These are phyloP conservation scores for Clarias gariepinus DNA, from an alignment of 2,113 vertebrate species.

Conservation along the genomic window DNA sequence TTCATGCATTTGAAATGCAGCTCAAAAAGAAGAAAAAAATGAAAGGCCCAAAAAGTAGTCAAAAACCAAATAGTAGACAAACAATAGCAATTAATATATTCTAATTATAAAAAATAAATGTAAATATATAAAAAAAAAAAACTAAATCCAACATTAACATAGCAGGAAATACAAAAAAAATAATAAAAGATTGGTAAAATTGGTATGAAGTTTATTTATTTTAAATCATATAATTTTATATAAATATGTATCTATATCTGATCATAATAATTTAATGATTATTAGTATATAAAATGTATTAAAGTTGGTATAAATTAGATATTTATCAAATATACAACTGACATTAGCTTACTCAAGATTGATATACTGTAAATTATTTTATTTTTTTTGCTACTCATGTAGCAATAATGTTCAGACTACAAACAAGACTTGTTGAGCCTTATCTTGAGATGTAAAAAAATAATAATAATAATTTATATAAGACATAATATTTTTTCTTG, in stretches of 20 bases:
- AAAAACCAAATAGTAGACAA: not conserved
- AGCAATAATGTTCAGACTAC: too few species aligned
- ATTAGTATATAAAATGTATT: too few species aligned
- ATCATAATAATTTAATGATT: not conserved
- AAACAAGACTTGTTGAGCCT: too few species aligned
- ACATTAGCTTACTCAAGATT: too few species aligned
- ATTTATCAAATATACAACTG: too few species aligned
- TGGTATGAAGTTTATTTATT: not conserved
- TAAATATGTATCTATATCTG: not conserved
- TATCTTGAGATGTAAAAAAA: too few species aligned
- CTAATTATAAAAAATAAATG: not conserved
- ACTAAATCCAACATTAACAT: not conserved
- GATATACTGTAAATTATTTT: too few species aligned
- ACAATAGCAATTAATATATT: not conserved
- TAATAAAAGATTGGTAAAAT: not conserved
- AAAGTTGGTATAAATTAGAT: too few species aligned
- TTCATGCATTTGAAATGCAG: not conserved
- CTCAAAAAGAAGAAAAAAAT: not conserved
- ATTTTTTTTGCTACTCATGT: too few species aligned
- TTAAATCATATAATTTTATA: not conserved
- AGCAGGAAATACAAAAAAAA: not conserved
- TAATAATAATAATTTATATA: too few species aligned
- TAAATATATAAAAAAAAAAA: not conserved
- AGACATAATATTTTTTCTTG: too few species aligned
- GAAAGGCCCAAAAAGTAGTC: not conserved